Conservation (phyloP, 2,888 invertebrate genomes). For the Cyclophora punctaria region DNA sequence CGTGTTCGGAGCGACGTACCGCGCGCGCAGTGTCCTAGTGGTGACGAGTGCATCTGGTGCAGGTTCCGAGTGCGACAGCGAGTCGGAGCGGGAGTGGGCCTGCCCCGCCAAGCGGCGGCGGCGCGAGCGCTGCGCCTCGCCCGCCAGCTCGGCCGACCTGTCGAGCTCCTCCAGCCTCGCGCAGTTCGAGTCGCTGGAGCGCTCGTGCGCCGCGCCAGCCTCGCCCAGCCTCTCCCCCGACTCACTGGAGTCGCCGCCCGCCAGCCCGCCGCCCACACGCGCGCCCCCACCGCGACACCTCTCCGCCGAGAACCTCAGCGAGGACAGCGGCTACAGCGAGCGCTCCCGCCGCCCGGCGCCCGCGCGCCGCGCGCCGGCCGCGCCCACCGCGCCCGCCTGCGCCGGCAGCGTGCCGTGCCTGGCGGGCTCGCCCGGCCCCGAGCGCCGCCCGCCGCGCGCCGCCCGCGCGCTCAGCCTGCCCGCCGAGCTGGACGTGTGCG, state of each 20-base stretch:
- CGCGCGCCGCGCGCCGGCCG: conserved; percentile 28
- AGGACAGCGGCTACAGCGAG: conserved; percentile 86
- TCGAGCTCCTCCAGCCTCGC: conserved; percentile 87
- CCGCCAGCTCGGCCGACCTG: conserved; percentile 72
- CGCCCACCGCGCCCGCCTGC: conserved; percentile 39
- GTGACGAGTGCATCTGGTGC: conserved; percentile 25
- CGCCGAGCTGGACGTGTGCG: conserved; percentile 79
- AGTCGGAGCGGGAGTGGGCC: conserved; percentile 83
- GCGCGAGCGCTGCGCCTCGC: conserved; percentile 72
- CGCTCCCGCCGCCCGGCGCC: conserved; percentile 51
- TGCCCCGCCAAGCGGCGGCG: conserved; percentile 84
- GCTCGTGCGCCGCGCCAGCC: conserved; percentile 63
- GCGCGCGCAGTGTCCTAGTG: conserved; percentile 9
- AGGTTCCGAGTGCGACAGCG: conserved; percentile 76
- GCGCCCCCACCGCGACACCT: conserved; percentile 65
- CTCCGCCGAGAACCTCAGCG: conserved; percentile 85
- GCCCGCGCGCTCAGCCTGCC: conserved; percentile 74
- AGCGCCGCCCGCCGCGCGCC: conserved; percentile 51
- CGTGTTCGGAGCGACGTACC: conserved; percentile 34
- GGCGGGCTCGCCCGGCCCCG: conserved; percentile 43
- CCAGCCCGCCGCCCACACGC: conserved; percentile 52
- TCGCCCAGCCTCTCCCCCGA: conserved; percentile 67
- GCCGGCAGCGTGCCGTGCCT: conserved; percentile 63
- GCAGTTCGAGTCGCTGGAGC: conserved; percentile 89
- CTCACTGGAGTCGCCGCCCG: conserved; percentile 61